These are phyloP conservation scores for Trypoxylus dichotomus DNA, from an alignment of 1,140 invertebrate species.

Conservation along the genomic window DNA sequence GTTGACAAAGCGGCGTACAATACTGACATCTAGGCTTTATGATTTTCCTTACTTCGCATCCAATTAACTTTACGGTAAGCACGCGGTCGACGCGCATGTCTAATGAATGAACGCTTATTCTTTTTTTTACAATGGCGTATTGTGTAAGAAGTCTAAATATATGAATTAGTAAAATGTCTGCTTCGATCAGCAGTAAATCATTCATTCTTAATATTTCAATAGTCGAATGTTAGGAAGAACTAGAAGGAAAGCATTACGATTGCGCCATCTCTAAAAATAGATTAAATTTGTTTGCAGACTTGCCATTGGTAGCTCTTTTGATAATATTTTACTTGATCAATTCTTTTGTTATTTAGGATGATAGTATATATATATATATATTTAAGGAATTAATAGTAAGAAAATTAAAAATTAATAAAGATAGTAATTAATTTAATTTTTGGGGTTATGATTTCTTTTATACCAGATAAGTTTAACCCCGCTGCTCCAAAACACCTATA, in stretches of 20 bases:
- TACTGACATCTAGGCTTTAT: constrained; percentile 4
- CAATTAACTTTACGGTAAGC: constrained; percentile 11
- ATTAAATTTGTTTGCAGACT: background rate
- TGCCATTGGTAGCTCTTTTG: no score
- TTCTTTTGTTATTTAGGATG: no score
- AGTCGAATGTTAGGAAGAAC: background rate
- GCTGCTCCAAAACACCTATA: no score
- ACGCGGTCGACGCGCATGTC: background rate
- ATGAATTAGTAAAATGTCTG: background rate
- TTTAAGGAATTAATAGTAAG: no score
- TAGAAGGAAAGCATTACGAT: background rate
- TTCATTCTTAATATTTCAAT: background rate
- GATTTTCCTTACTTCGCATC: constrained; percentile 12
- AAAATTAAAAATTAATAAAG: no score
- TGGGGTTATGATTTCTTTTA: no score
- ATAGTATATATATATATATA: no score
- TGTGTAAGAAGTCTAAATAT: background rate
- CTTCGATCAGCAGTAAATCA: background rate
- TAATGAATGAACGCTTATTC: constrained; percentile 1
- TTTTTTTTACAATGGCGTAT: background rate
- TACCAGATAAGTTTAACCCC: no score
- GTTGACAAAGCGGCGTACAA: constrained; percentile 5
- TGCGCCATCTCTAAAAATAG: constrained; percentile 2
- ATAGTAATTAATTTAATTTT: no score
- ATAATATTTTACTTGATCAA: no score